A percentile compares a stretch with the other conserved stretches of the same genome.
These are phyloP conservation scores for Scaptomyza reducta DNA, from an alignment of 2,888 invertebrate genomes.

Conservation along the genomic window DNA sequence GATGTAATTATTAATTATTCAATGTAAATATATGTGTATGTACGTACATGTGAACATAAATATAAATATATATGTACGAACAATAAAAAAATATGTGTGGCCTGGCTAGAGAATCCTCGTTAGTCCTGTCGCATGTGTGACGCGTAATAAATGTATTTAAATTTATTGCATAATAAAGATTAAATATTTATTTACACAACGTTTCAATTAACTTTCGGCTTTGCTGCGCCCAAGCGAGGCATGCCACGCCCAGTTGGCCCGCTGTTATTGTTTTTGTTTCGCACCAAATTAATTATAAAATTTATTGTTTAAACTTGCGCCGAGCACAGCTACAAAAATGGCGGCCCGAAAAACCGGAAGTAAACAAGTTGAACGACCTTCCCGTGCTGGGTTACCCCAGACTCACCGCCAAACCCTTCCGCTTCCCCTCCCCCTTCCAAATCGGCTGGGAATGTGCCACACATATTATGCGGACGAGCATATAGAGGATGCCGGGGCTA, in stretches of 20 bases:
- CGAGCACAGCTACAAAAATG: conserved; percentile 66
- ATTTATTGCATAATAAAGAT: conserved; percentile 81
- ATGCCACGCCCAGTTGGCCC: conserved; percentile 14
- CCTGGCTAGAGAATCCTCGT: conserved; percentile 1
- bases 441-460: conserved; percentile 70
- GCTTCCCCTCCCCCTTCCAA: background rate
- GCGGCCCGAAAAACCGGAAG: conserved; percentile 65
- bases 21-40: conserved; percentile 52
- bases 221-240: conserved; percentile 33
- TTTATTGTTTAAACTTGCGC: conserved; percentile 72
- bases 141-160: conserved; percentile 78
- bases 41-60: background rate
- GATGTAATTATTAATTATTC: conserved; percentile 79
- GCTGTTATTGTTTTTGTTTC: conserved; percentile 51
- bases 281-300: conserved; percentile 77
- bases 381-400: conserved; percentile 15
- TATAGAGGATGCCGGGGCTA: conserved; percentile 21
- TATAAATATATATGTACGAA: conserved; percentile 45
- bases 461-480: conserved; percentile 69
- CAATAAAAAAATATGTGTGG: conserved; percentile 19
- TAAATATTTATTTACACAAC: conserved; percentile 81
- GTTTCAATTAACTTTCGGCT: conserved; percentile 80
- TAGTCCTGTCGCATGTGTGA: conserved; percentile 33
- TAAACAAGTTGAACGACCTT: conserved; percentile 77
- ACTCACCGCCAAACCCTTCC: background rate